A percentile compares a stretch with the other conserved stretches of the same genome.
phyloP scores from a whole-genome alignment of 2,797 vertebrate genomes.

The Cygnus olor region DNA sequence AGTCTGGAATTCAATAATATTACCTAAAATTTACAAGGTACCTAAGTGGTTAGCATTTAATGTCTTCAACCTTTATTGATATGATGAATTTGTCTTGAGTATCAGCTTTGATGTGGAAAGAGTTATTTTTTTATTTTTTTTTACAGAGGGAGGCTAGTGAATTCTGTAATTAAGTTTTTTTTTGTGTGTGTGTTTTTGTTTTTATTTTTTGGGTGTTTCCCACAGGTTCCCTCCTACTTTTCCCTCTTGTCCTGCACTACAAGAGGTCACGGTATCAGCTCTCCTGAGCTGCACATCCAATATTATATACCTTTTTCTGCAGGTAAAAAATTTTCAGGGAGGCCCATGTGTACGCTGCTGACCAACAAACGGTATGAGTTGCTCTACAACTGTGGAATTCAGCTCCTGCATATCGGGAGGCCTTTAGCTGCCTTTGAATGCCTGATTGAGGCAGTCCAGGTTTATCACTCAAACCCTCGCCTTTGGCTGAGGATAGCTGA shows the following conservation, averaged over 20 bases:
- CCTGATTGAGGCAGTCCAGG: constrained; percentile 95
- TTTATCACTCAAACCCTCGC: constrained; percentile 96
- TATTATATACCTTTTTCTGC: constrained; percentile 12
- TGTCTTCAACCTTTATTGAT: background rate
- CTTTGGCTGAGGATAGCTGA: constrained; percentile 96
- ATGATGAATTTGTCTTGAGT: background rate
- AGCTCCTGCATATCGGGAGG: constrained; percentile 92
- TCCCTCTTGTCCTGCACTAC: too few relatives aligned
- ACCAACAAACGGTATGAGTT: constrained; percentile 97
- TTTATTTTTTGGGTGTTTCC: background rate
- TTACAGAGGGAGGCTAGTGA: background rate
- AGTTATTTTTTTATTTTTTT: background rate
- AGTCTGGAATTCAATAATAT: background rate
- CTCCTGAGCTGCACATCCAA: background rate
- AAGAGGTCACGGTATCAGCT: background rate
- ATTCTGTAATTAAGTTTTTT: background rate
- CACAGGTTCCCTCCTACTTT: background rate
- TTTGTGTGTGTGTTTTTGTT: background rate
- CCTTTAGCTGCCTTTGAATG: constrained; percentile 97
- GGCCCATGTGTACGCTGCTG: constrained; percentile 94
- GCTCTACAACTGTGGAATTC: constrained; percentile 96
- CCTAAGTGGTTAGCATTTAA: background rate
- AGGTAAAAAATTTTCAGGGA: constrained; percentile 93
- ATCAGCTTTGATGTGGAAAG: background rate
- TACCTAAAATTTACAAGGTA: background rate